Evolutionary conservation across 2,888 invertebrate genomes (phyloP), one percentile per base, ranked within the genome.

Genomic region (Andrena camellia): DNA sequence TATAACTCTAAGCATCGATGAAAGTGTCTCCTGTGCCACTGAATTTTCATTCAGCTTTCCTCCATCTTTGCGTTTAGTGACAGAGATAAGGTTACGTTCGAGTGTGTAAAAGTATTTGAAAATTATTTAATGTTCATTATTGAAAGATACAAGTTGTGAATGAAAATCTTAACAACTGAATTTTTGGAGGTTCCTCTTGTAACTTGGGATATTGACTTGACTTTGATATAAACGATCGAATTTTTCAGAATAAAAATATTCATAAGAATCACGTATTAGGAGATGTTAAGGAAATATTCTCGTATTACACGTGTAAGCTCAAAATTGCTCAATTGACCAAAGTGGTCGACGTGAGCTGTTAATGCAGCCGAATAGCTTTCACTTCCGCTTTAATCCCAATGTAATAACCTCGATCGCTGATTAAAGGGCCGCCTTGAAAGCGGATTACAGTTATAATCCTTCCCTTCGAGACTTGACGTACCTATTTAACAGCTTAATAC

Each of bases 61-160:
- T 48, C 33, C 57, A 78, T 71, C 72, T 78, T 64, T 33, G 60
- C 60, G 60, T 76, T 66, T 50, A 48, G 52, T 62, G 67, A 70
- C 62, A 70, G 20, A 35, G 33, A 52, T 52, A 64, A 81, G 64
- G 52, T 74, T 50, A 48, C 57, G 71, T 79, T 72, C 68, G 52
- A 62, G 35, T 48, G 69, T 72, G 62, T 63, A 64, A 63, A 75
- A 80, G n/a, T 63, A n/a, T 26, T 10, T 20, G 57, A 71, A 79
- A 79, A n/a, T n/a, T n/a, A n/a, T n/a, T n/a, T n/a, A n/a, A n/a
- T 54, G 31, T 50, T 68, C 79, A 72, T 79, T 83, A 83, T 79
- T 79, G 72, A 64, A 67, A 69, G 69, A 83, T 72, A 52, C 75
- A 75, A 72, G 79, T 71, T 48, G 31, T 23, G 35, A 75, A 82